A percentile compares a stretch with the other conserved stretches of the same genome.
Evolutionary conservation across 2,888 invertebrate genomes (phyloP).

Genomic region (Stenurella melanura): DNA sequence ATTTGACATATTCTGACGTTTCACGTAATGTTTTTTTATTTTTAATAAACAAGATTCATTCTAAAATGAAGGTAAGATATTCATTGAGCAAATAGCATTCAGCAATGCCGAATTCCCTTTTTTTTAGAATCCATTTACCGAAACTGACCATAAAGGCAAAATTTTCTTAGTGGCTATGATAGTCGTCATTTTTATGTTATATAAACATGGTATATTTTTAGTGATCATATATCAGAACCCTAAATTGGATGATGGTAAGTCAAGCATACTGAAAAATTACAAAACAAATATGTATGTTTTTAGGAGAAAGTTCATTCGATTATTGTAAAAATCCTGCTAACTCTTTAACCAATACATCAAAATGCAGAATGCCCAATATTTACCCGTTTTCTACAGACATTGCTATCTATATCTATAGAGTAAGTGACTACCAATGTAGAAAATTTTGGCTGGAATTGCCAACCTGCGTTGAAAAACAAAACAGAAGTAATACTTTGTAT

Average conservation of each 20-base stretch:
- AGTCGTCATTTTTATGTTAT: not conserved
- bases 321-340: not conserved
- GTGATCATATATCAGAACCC: no score
- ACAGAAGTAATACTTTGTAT: not conserved
- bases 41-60: not conserved
- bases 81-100: not conserved
- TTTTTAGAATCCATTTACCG: not conserved
- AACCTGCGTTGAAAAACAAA: not conserved
- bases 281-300: not conserved
- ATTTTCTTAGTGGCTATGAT: not conserved
- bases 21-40: no score
- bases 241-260: not conserved
- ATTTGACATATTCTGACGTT: no score
- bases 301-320: not conserved
- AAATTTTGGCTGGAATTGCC: not conserved
- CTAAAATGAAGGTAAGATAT: not conserved
- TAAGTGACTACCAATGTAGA: not conserved
- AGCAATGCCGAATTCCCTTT: not conserved
- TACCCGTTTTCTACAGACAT: not conserved
- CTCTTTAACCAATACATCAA: not conserved
- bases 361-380: not conserved
- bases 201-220: not conserved
- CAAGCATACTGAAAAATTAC: not conserved
- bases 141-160: not conserved
- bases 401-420: not conserved